Base-by-base conservation (phyloP, 2,888 invertebrate genomes). In the Theretra japonica region DNA sequence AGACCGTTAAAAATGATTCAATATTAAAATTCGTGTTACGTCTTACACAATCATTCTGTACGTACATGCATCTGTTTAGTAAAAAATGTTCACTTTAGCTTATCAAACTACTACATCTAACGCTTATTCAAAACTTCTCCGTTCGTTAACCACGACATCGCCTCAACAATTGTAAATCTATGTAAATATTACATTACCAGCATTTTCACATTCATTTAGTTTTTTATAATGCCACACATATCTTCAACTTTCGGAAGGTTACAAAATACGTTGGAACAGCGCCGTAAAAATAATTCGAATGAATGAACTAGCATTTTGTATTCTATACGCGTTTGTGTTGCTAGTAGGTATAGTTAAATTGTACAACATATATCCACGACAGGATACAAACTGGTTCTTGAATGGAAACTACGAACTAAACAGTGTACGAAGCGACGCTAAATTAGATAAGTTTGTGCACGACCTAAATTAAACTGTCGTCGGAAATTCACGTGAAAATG, bases 371-470 rank as follows among this genome's bases (percentile, higher is more conserved):
- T 74, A 79, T 75, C 15, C 23, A 48, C 41, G 53, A 68, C 74
- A 75, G 73, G 70, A 74, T 73, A 69, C 73, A 79, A 79, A 80
- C 80, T 74, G 78, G 80, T 82, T 80, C 74, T 79, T 78, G 76
- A 80, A 80, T 81, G 76, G 72, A 75, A 33, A 77, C 70, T 72
- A 77, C 76, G 75, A 75, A 76, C 72, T 69, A 23, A 21, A 59
- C 41, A 60, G 60, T 56, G 25, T 28, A 68, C 68, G 21, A 68
- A 2, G 25, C 23, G 53, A 62, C 33, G 21, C 19, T n/a, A 30
- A 48, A 70, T 19, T 48, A 28, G 23, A 70, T 59, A 59, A 48
- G 69, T 70, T 70, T 33, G 28, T 53, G 15, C 30, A 33, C 50
- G 17, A 50, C 62, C n/a, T 69, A 56, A 69, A 23, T 33, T n/a